Base-by-base conservation (phyloP, 1,140 invertebrate genomes). In the Ceratosolen solmsi region DNA sequence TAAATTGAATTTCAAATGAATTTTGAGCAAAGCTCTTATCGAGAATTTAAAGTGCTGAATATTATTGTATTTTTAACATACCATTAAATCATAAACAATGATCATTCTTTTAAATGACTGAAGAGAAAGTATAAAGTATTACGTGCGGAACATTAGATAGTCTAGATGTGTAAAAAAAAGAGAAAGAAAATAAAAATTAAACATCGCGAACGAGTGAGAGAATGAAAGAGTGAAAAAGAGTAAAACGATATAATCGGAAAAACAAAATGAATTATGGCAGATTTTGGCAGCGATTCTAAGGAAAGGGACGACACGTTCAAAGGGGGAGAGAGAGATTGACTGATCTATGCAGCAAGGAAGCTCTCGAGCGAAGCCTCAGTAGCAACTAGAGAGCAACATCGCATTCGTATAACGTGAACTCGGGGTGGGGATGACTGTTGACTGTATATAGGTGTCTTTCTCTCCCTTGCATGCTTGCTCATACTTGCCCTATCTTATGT, bases 341-440 rank as follows among this genome's bases (percentile, higher is more conserved):
- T 85, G 88, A 87, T 88, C 88, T 88, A 88, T 89, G 87, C 88
- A 88, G 87, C 87, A 85, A 87, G 83, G 82, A 72, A 49, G 38
- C n/a, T 46, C 38, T 17, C 41, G 8, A 49, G 22, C 38, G 27
- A 7, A 73, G 9, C 49, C 9, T 13, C 71, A 73, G 15, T 49
- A 73, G 49, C 22, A 70, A 13, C 82, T 80, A 73, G 80, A 77
- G 75, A 88, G 86, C 82, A 87, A 86, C 85, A 87, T 85, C 83
- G 85, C 86, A 85, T 82, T 87, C 85, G 85, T 87, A 85, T 87
- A 85, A 86, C 81, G 84, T 81, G 56, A 72, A 68, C 82, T 56
- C 60, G 63, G 72, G 75, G 75, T 79, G 81, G 63, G 68, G 74
- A 46, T 22, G 25, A 63, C 20, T 5, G 17, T 15, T 54, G 20